Evolutionary conservation across 1,140 invertebrate genomes (phyloP).

Genomic region (Ceratitis capitata): DNA sequence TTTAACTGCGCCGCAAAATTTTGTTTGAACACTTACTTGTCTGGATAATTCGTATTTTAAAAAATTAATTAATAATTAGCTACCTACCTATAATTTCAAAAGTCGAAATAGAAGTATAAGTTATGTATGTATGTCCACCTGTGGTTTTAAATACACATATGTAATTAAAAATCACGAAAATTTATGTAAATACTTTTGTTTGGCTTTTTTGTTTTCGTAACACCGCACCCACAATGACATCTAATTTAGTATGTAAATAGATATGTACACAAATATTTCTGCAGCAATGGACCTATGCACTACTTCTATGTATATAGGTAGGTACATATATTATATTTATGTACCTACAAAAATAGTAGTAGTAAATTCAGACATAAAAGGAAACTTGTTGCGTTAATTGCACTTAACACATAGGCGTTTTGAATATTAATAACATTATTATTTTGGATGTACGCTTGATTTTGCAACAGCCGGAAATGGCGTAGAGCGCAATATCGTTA

Average conservation of each 20-base stretch:
- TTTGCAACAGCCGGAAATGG: not conserved
- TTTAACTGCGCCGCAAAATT: not conserved
- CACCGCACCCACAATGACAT: not conserved
- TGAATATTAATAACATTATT: not conserved
- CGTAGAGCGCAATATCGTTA: not conserved
- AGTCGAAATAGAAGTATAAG: no score
- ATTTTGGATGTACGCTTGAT: not conserved
- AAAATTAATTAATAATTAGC: not conserved
- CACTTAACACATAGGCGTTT: not conserved
- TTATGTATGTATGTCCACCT: no score
- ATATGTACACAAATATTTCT: not conserved
- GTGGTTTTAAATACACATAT: not conserved
- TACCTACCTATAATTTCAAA: no score
- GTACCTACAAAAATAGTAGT: no score
- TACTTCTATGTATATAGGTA: not conserved
- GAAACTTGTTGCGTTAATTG: slow-evolving; percentile 14
- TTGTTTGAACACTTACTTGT: not conserved
- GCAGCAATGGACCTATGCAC: not conserved
- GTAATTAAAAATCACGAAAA: not conserved
- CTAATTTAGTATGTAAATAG: not conserved
- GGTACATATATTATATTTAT: not conserved
- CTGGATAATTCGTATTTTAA: not conserved
- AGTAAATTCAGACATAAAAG: slow-evolving; percentile 11
- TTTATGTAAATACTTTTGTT: not conserved
- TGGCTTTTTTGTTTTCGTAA: not conserved